A percentile compares a stretch with the other conserved stretches of the same genome.
Evolutionary conservation across 2,113 vertebrate genomes (phyloP).

Genomic region (Okapia johnstoni): DNA sequence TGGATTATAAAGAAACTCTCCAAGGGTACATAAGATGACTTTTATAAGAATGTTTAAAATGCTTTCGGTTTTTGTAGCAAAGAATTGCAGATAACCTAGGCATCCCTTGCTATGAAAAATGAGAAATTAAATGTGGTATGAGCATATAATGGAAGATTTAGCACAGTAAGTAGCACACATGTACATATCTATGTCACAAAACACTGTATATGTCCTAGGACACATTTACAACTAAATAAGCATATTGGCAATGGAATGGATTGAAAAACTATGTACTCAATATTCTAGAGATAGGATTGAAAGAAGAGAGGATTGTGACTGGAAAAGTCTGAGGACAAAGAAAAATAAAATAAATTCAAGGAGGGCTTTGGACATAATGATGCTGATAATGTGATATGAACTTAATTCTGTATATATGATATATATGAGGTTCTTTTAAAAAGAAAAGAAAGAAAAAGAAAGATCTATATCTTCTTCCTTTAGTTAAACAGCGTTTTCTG

Average conservation of each 20-base stretch:
- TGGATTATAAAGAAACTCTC: background rate
- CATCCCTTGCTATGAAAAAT: background rate
- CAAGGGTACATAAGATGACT: background rate
- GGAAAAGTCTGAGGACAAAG: background rate
- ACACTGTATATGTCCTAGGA: background rate
- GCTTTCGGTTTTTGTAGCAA: background rate
- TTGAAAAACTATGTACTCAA: background rate
- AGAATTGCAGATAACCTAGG: background rate
- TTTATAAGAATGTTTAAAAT: background rate
- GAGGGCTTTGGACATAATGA: background rate
- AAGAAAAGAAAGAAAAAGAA: background rate
- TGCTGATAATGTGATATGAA: background rate
- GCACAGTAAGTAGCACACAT: background rate
- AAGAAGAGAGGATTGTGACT: background rate
- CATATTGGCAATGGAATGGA: background rate
- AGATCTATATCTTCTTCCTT: background rate
- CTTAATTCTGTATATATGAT: background rate
- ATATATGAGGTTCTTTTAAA: background rate
- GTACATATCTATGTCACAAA: background rate
- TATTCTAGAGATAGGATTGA: background rate
- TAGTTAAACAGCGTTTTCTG: background rate
- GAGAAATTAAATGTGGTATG: background rate
- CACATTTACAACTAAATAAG: background rate
- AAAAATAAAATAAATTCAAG: background rate
- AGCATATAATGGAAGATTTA: background rate